Conservation (phyloP, 2,113 vertebrate genomes). For the Sciurus niger region DNA sequence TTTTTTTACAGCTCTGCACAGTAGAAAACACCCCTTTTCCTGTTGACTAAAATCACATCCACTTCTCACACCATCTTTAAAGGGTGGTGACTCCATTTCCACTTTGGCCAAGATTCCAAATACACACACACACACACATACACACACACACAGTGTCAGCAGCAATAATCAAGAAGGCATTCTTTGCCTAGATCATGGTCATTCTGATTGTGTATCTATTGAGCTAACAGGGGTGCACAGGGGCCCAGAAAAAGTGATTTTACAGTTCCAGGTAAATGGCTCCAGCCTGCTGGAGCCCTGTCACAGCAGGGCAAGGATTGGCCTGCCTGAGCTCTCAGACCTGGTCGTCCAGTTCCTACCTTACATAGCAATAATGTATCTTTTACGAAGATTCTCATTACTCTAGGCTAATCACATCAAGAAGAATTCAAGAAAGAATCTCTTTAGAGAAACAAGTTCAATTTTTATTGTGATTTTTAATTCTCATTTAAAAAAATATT, state of each 20-base stretch:
- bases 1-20: conserved; percentile 35
- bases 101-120: neutral
- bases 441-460: conserved; percentile 35
- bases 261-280: neutral
- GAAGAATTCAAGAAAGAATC: conserved; percentile 4
- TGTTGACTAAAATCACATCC: conserved; percentile 46
- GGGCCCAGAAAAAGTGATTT: neutral
- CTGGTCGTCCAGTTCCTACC: no score
- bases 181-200: neutral
- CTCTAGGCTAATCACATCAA: neutral
- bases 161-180: neutral
- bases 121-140: neutral
- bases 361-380: neutral
- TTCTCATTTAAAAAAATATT: neutral
- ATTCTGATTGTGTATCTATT: neutral
- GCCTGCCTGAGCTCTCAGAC: neutral
- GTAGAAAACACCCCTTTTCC: conserved; percentile 57
- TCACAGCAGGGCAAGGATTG: neutral
- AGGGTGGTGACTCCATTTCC: conserved; percentile 32
- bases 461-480: neutral
- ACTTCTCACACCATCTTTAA: neutral
- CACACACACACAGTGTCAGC: neutral
- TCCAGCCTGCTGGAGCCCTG: neutral
- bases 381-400: neutral
- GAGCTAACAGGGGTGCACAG: neutral